Conservation (phyloP, 2,113 vertebrate genomes). For the Euleptes europaea region DNA sequence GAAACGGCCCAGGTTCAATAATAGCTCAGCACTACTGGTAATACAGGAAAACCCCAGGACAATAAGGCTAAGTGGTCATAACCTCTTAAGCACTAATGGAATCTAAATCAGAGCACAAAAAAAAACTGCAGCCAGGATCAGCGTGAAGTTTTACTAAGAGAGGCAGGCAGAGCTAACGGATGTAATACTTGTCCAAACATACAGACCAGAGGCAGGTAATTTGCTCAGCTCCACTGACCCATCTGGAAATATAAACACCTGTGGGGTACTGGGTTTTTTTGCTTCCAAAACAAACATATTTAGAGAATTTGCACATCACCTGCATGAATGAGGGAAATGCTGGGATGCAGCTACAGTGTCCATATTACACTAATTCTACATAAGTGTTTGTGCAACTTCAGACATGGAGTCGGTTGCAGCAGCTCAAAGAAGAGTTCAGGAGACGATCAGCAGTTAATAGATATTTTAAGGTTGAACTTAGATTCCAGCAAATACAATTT, state of each 20-base stretch:
- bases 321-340: not conserved
- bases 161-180: too few relatives aligned
- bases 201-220: not conserved
- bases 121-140: not conserved
- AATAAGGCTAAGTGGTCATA: not conserved
- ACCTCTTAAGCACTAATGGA: accelerated
- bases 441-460: not conserved
- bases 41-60: not conserved
- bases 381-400: not conserved
- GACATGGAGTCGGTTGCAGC: not conserved
- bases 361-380: too few relatives aligned
- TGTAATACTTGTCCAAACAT: not conserved
- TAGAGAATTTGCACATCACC: not conserved
- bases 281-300: not conserved
- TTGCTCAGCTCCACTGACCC: not conserved
- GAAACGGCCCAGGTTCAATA: accelerated
- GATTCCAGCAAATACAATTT: too few relatives aligned
- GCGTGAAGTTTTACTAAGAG: not conserved
- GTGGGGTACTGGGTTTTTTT: not conserved
- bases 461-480: not conserved
- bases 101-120: accelerated
- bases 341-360: not conserved
- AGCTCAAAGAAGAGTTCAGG: not conserved
- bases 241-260: not conserved
- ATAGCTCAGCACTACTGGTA: accelerated